Evolutionary conservation across 1,140 invertebrate species (phyloP), one percentile per base, ranked within the genome.

Genomic region (Ceratina australensis): DNA sequence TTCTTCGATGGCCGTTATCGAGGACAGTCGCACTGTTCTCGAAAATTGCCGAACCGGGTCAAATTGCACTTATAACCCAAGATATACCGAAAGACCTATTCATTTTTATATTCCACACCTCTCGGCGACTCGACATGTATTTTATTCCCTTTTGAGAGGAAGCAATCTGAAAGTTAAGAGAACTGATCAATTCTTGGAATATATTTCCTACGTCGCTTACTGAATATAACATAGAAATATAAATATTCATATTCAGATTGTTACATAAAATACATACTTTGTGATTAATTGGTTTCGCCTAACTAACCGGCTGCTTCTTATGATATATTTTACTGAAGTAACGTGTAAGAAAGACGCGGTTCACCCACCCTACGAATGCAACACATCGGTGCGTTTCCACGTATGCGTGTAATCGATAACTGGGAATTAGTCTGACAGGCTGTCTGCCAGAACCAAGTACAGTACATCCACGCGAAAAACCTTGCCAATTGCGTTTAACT

Each of bases 391-490:
- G 76, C 76, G 80, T 82, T 85, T 85, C 74, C 69, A 82, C 83
- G 84, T 86, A 85, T 86, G 80, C 84, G 84, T 86, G 72, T 65
- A 89, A 89, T 89, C 88, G 87, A 89, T 89, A 89, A 86, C 86
- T 80, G 83, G 81, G 85, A 88, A 89, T 89, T 87, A 88, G 87
- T 89, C 84, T 87, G 87, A 87, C 82, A 84, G 86, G 86, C 86
- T 87, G 82, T 87, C 85, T 88, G 83, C 79, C 82, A 81, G 81
- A 84, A 80, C 79, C 84, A 78, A 72, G 80, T 84, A 64, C 79
- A 68, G 33, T 81, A 33, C 57, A 59, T 61, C 33, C 57, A 77
- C 59, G 59, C 20, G 57, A 76, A 76, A 49, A 72, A 64, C 68
- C 49, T 57, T 18, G 52, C 77, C 72, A 59, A 49, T 57, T 22